phyloP scores from a whole-genome alignment of 1,140 invertebrate species.

The Nautilus pompilius region DNA sequence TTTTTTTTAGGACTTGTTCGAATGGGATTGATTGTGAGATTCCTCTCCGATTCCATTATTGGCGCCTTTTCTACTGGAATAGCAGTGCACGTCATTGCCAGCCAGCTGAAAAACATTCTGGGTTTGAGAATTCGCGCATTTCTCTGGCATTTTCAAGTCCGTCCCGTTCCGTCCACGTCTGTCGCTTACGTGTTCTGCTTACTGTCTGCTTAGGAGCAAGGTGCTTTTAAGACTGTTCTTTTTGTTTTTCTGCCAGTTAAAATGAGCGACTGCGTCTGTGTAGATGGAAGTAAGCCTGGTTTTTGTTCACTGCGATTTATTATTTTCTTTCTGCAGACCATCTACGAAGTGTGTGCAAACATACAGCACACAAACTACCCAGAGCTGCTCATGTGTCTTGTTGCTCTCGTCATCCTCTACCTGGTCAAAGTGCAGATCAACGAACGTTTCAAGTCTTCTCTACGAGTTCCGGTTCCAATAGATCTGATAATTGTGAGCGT shows the following conservation, averaged over 20 bases:
- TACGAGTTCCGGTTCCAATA: not conserved
- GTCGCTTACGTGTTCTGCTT: no score
- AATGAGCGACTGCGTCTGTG: no score
- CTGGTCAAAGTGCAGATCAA: not conserved
- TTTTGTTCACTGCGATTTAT: not conserved
- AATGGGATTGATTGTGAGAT: slow-evolving; percentile 52
- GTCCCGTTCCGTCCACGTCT: no score
- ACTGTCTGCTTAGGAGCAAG: no score
- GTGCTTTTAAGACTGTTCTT: no score
- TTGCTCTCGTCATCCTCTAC: not conserved
- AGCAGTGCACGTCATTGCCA: slow-evolving; percentile 54
- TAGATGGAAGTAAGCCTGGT: no score
- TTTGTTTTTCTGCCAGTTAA: no score
- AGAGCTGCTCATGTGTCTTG: not conserved
- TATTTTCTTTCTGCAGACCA: not conserved
- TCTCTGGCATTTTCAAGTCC: no score
- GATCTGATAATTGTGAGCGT: slow-evolving; percentile 1
- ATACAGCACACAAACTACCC: not conserved
- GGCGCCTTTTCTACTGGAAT: slow-evolving; percentile 57
- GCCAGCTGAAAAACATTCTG: slow-evolving; percentile 54
- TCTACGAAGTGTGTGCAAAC: not conserved
- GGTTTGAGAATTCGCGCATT: slow-evolving; percentile 44
- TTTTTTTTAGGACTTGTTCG: slow-evolving; percentile 48
- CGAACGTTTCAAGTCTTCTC: not conserved
- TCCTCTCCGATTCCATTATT: slow-evolving; percentile 56